Evolutionary conservation across 1,140 invertebrate genomes (phyloP), one percentile per base, ranked within the genome.

Genomic region (Drosophila nasuta): DNA sequence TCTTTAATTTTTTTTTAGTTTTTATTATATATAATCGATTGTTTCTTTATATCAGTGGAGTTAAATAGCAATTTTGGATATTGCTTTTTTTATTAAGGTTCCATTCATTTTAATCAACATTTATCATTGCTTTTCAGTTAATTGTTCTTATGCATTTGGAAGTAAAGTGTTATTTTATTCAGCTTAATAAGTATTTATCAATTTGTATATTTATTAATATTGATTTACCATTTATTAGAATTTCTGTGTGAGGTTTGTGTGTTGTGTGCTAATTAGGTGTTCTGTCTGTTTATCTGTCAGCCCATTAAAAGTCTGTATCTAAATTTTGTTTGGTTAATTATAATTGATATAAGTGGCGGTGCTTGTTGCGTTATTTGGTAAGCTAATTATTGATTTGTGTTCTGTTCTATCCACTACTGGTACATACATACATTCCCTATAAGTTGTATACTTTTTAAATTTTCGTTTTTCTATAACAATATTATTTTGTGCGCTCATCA

Each of bases 321-420:
- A 70, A 65, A 72, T 66, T 54, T 51, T 51, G 48, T 62, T 65
- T 33, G 52, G 51, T 59, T 65, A 51, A 70, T 62, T 77, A 15
- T 88, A 88, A 88, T 88, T 88, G 83, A 88, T 85, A 85, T 81
- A 79, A 70, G 56, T 88, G 83, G 83, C 83, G 85, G 83, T 88
- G 83, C 83, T 88, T 82, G 66, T 69, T 77, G 77, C 64, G 17
- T 59, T 59, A n/a, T 74, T 62, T 74, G 56, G 49, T 74, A 56
- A 68, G 48, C 57, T 62, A 62, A 62, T 79, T 80, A 66, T 81
- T 67, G 75, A 52, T 68, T 63, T 62, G 59, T 30, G 11, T 58
- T 58, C 13, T 69, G 38, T 41, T 72, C 51, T 57, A 17, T 11
- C 41, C 4, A 38, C 33, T 41, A 57, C 48, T 70, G 35, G 48